Percentiles rank a stretch among this genome's conserved stretches.
phyloP scores from a whole-genome alignment of 2,888 invertebrate species.

The Mimas tiliae region DNA sequence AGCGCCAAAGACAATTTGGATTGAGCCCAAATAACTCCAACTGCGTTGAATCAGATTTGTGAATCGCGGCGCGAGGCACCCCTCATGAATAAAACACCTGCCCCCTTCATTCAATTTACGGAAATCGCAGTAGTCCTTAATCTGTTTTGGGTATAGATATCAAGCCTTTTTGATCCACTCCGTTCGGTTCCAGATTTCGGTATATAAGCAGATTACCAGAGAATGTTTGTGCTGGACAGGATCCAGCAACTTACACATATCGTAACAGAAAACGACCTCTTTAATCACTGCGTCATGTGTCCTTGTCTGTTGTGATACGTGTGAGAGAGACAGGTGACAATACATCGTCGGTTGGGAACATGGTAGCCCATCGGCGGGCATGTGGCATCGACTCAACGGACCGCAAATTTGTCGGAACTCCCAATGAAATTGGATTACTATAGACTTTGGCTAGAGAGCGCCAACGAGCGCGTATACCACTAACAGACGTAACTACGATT shows the following conservation, averaged over 20 bases:
- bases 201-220: slow-evolving; percentile 57
- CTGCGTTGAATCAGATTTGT: slow-evolving; percentile 44
- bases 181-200: slow-evolving; percentile 43
- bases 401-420: slow-evolving; percentile 81
- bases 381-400: slow-evolving; percentile 64
- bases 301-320: slow-evolving; percentile 45
- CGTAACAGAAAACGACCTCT: slow-evolving; percentile 56
- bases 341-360: slow-evolving; percentile 54
- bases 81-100: slow-evolving; percentile 56
- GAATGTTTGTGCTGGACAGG: slow-evolving; percentile 49
- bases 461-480: slow-evolving; percentile 73
- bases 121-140: slow-evolving; percentile 51
- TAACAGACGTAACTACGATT: slow-evolving; percentile 61
- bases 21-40: slow-evolving; percentile 36
- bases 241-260: slow-evolving; percentile 53
- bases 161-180: slow-evolving; percentile 48
- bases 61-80: slow-evolving; percentile 39
- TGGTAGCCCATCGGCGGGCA: slow-evolving; percentile 50
- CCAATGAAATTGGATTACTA: slow-evolving; percentile 79
- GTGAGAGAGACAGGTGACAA: slow-evolving; percentile 52
- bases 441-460: slow-evolving; percentile 63
- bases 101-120: slow-evolving; percentile 54
- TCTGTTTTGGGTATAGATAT: slow-evolving; percentile 46
- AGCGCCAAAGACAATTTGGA: slow-evolving; percentile 28
- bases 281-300: slow-evolving; percentile 52